Conservation (phyloP, 2,797 vertebrate genomes). For the Pseudochirops corinnae region DNA sequence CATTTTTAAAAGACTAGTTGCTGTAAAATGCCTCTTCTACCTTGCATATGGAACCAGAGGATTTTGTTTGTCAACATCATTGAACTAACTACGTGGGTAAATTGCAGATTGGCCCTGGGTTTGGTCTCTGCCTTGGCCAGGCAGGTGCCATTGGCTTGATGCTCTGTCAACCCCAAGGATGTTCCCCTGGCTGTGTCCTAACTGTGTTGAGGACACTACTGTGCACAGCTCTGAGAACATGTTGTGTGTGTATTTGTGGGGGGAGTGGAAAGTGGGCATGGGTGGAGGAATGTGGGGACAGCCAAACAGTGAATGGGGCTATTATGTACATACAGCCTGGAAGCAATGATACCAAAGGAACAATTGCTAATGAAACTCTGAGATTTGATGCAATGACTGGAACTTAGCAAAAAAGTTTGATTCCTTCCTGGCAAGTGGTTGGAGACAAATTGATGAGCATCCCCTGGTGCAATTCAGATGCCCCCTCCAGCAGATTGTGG, state of each 20-base stretch:
- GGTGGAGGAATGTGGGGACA: no score
- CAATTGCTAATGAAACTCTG: no score
- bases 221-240: neutral
- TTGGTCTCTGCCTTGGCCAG: neutral
- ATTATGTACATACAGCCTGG: neutral
- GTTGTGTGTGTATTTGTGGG: neutral
- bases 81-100: neutral
- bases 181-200: neutral
- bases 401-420: no score
- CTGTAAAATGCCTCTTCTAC: neutral
- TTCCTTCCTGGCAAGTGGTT: no score
- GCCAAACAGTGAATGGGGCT: neutral
- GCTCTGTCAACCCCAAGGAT: neutral
- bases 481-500: neutral
- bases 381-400: no score
- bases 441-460: no score
- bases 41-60: neutral
- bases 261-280: no score
- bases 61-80: no score
- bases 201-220: neutral
- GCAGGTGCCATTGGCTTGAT: neutral
- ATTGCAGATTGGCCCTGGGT: neutral
- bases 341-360: neutral
- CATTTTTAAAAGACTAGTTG: neutral
- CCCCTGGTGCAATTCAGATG: no score